A percentile compares a stretch with the other conserved stretches of the same genome.
Evolutionary conservation across 2,888 invertebrate species (phyloP).

Genomic region (Cephus sareptanus): DNA sequence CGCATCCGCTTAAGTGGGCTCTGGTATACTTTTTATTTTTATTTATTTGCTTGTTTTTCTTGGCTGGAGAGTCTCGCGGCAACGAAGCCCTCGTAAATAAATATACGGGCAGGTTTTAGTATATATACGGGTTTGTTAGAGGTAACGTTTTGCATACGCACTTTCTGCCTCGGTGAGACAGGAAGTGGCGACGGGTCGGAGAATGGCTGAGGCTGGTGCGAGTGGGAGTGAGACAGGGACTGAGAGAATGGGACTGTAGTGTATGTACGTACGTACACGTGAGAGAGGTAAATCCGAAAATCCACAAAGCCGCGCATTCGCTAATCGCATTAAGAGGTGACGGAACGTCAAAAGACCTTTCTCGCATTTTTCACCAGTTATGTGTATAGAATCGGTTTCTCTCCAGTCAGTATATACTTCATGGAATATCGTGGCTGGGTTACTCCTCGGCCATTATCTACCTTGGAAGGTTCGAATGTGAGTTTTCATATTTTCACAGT

Average conservation of each 20-base stretch:
- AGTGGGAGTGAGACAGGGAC: not conserved
- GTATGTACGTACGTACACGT: not conserved
- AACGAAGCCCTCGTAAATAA: not conserved
- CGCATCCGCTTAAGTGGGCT: not conserved
- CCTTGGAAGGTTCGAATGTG: not conserved
- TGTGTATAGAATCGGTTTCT: not conserved
- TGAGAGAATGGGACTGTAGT: not conserved
- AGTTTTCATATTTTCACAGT: constrained; percentile 48
- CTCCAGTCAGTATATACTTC: not conserved
- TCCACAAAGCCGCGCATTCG: constrained; percentile 40
- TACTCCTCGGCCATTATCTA: not conserved
- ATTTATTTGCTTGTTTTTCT: not conserved
- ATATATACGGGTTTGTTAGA: not conserved
- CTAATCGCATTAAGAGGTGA: constrained; percentile 50
- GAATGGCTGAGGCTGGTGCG: not conserved
- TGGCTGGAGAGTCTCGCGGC: not conserved
- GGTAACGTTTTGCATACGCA: not conserved
- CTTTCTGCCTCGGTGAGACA: not conserved
- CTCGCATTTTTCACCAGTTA: constrained; percentile 15
- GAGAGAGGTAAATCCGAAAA: constrained; percentile 34
- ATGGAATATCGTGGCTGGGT: not conserved
- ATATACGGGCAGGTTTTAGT: not conserved
- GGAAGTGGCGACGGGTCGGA: not conserved
- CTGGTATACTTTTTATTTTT: not conserved
- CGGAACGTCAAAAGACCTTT: constrained; percentile 36